A percentile compares a stretch with the other conserved stretches of the same genome.
phyloP scores from a whole-genome alignment of 2,113 vertebrate genomes.

The Coturnix japonica region DNA sequence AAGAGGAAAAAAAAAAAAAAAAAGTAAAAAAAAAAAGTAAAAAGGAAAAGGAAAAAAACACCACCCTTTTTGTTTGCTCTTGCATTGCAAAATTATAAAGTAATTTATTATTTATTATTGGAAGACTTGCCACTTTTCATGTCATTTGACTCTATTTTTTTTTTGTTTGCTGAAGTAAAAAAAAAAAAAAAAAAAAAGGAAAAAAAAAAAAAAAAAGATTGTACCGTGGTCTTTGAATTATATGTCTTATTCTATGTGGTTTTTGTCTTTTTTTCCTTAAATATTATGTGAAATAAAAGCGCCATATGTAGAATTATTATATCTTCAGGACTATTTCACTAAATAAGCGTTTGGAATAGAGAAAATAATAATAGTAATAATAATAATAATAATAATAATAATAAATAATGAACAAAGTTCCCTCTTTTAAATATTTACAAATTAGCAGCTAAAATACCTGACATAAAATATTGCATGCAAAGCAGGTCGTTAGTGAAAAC shows the following conservation, averaged over 20 bases:
- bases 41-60: background rate
- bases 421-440: slow-evolving; percentile 77
- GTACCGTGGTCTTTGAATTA: slow-evolving; percentile 87
- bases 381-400: slow-evolving; percentile 57
- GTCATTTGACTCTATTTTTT: slow-evolving; percentile 83
- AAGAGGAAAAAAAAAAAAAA: slow-evolving; percentile 64
- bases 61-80: slow-evolving; percentile 87
- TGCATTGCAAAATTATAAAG: slow-evolving; percentile 92
- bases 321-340: slow-evolving; percentile 88
- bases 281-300: slow-evolving; percentile 86
- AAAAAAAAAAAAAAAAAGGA: slow-evolving; percentile 34
- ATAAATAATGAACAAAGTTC: slow-evolving; percentile 70
- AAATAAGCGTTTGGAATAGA: slow-evolving; percentile 86
- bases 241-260: slow-evolving; percentile 84
- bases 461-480: slow-evolving; percentile 73
- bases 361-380: slow-evolving; percentile 54
- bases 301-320: slow-evolving; percentile 85
- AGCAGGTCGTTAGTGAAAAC: slow-evolving; percentile 49
- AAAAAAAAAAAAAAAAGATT: slow-evolving; percentile 79
- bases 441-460: slow-evolving; percentile 72
- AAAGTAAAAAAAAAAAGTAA: background rate
- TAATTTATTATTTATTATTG: slow-evolving; percentile 99
- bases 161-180: slow-evolving; percentile 89
- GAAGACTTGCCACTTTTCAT: slow-evolving; percentile 97
- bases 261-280: slow-evolving; percentile 80